These are phyloP conservation scores for Tragulus kanchil DNA, from an alignment of 2,113 vertebrate genomes.

Conservation along the genomic window DNA sequence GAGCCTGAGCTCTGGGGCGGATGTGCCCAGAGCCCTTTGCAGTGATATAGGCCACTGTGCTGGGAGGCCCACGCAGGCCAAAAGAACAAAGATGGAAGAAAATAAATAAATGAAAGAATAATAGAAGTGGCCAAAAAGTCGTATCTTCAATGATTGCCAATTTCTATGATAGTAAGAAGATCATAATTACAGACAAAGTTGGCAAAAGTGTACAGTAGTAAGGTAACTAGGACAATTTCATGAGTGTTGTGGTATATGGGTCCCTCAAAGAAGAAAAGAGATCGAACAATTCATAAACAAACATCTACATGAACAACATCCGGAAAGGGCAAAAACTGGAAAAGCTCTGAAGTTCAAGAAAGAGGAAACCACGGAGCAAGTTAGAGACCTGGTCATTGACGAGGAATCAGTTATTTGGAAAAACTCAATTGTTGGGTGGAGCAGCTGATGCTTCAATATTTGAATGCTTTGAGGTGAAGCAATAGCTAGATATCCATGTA, in stretches of 20 bases:
- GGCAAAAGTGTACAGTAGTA: background rate
- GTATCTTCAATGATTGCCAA: background rate
- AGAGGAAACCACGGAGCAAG: background rate
- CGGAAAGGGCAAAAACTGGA: background rate
- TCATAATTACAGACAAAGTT: background rate
- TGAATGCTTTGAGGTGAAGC: background rate
- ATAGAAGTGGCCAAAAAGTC: no score
- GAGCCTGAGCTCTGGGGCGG: no score
- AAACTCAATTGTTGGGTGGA: background rate
- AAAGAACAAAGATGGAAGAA: no score
- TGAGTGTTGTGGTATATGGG: background rate
- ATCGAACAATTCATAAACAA: background rate
- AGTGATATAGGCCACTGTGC: no score
- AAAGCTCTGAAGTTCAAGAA: background rate
- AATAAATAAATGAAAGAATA: no score
- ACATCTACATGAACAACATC: background rate
- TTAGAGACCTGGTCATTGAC: background rate
- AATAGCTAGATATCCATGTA: background rate
- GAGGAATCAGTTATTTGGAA: background rate
- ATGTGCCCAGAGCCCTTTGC: no score
- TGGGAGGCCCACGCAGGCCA: no score
- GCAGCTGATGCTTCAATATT: background rate
- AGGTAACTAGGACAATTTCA: background rate
- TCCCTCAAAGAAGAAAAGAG: background rate
- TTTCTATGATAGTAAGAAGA: background rate